Percentiles rank a stretch among this genome's conserved stretches.
Evolutionary conservation across 2,797 vertebrate species (phyloP).

Genomic region (Zalophus californianus): DNA sequence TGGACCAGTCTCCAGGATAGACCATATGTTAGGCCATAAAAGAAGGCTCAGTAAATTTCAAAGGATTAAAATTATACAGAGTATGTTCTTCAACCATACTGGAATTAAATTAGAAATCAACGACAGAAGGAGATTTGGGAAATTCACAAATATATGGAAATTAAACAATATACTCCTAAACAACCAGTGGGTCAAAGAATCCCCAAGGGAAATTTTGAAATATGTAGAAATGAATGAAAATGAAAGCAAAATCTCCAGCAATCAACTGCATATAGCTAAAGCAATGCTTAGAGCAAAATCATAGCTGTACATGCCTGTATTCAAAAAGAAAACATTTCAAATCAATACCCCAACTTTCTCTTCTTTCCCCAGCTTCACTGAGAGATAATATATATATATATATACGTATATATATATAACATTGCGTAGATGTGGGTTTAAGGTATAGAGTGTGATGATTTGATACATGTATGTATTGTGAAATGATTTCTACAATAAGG

Average conservation of each 20-base stretch:
- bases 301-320: neutral
- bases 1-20: neutral
- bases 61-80: slow-evolving; percentile 43
- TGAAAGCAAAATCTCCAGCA: slow-evolving; percentile 50
- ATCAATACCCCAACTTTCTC: neutral
- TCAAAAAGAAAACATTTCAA: slow-evolving; percentile 38
- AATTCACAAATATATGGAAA: slow-evolving; percentile 60
- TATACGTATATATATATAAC: neutral
- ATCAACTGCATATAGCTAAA: neutral
- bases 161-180: slow-evolving; percentile 39
- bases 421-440: neutral
- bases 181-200: slow-evolving; percentile 50
- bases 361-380: neutral
- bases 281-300: slow-evolving; percentile 37
- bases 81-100: slow-evolving; percentile 11
- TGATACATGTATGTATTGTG: neutral
- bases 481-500: slow-evolving; percentile 8
- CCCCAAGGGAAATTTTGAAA: slow-evolving; percentile 50
- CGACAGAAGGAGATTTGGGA: slow-evolving; percentile 39
- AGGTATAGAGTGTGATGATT: neutral
- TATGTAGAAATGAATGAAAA: slow-evolving; percentile 65
- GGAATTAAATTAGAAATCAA: slow-evolving; percentile 54
- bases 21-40: slow-evolving; percentile 4
- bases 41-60: slow-evolving; percentile 50
- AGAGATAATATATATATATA: neutral